Evolutionary conservation across 2,797 vertebrate species (phyloP), one percentile per base, ranked within the genome.

Genomic region (Coracias cyanogaster): DNA sequence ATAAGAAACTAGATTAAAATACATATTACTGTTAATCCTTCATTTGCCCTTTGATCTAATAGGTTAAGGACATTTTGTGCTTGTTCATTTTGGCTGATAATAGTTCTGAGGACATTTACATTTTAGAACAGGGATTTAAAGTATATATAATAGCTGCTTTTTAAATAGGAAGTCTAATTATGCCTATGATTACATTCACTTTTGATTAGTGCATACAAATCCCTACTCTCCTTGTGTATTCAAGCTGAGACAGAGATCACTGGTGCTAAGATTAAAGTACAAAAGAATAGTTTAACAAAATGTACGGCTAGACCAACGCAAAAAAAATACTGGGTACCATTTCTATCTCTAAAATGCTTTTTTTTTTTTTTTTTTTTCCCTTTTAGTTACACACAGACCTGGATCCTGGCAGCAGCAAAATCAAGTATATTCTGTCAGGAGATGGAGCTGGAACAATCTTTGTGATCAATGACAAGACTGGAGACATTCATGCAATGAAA

Each of bases 401-500:
- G 98, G 99, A 99, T 90, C 98, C 99, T 64, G 99, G 98, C 48
- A 97, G 70, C 96, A 99, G 98, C 97, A 99, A 98, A 97, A 99
- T 99, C 98, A 99, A 99, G 95, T 99, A 99, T 13, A 99, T 99
- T 71, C 97, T 99, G 48, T 99, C 99, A 2, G 99, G 99, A 22
- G 99, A 99, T 89, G 99, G 99, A 71, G 99, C 99, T 25, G 99
- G 99, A 71, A 99, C 99, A 95, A 99, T 99, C 98, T 99, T 99
- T 71, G 99, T 99, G 96, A 99, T 99, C 98, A 99, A 99, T 6
- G 99, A 99, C 91, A 96, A 98, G 93, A 99, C 99, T 3, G 99
- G 99, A 74, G 99, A 99, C 98, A 99, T 99, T 96, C 99, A 99
- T 10, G 99, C 99, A 81, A 99, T 99, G 98, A 99, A 99, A 97